phyloP scores from a whole-genome alignment of 2,888 invertebrate genomes.

The Luperina testacea region DNA sequence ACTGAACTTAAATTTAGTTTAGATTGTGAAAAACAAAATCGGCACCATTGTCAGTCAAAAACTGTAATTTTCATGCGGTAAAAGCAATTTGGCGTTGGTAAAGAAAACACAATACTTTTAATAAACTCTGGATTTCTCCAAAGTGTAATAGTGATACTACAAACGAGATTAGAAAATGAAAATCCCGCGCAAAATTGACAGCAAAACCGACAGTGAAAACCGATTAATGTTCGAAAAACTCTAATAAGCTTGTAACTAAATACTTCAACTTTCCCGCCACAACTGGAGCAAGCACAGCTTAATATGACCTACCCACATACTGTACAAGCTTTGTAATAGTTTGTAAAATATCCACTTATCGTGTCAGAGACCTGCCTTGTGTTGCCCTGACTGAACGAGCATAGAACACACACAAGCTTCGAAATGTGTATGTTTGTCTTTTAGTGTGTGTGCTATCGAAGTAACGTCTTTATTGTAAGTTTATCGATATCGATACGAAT shows the following conservation, averaged over 20 bases:
- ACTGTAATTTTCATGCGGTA: too few relatives aligned
- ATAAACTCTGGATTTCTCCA: neutral
- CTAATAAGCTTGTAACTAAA: constrained; percentile 51
- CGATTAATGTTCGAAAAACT: constrained; percentile 21
- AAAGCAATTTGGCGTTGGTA: too few relatives aligned
- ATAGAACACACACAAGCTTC: neutral
- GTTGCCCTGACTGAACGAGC: constrained; percentile 1
- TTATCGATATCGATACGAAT: neutral
- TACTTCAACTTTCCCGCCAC: constrained; percentile 65
- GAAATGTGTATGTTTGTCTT: neutral
- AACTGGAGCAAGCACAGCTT: constrained; percentile 68
- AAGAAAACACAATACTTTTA: neutral
- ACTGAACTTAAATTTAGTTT: too few relatives aligned
- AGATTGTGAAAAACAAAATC: too few relatives aligned
- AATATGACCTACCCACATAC: constrained; percentile 58
- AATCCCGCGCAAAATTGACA: constrained; percentile 4
- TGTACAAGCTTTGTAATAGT: constrained; percentile 66
- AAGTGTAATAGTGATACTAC: neutral
- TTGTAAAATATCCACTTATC: constrained; percentile 71
- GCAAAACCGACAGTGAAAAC: constrained; percentile 21
- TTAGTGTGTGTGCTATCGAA: neutral
- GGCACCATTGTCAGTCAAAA: too few relatives aligned
- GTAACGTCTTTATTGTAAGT: neutral
- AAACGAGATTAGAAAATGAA: constrained; percentile 4
- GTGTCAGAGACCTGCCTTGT: constrained; percentile 44